Conservation (phyloP, 2,888 invertebrate genomes). For the Conops quadrifasciatus region DNA sequence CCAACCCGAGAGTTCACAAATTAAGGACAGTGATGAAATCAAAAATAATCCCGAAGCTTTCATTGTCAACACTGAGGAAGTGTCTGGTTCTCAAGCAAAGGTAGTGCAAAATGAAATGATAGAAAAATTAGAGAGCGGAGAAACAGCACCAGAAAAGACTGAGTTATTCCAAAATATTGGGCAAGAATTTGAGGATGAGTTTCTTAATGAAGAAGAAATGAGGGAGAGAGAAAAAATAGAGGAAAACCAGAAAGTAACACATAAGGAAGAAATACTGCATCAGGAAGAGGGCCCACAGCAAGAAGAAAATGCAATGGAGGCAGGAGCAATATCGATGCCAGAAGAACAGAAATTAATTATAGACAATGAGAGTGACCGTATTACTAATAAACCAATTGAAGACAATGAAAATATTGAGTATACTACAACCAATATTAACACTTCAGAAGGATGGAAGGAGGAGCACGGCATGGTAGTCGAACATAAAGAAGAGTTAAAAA, state of each 20-base stretch:
- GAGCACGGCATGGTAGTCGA: neutral
- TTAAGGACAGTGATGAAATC: neutral
- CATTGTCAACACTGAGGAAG: neutral
- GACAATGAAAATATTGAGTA: neutral
- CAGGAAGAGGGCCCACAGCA: slow-evolving; percentile 4
- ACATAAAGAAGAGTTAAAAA: neutral
- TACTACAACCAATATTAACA: neutral
- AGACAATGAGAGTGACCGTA: neutral
- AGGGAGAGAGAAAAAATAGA: slow-evolving; percentile 15
- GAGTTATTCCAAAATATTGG: neutral
- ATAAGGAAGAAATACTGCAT: slow-evolving; percentile 14
- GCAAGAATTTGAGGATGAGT: neutral
- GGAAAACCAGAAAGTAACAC: slow-evolving; percentile 14
- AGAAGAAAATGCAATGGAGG: slow-evolving; percentile 17
- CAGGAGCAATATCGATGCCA: neutral
- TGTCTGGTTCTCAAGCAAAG: neutral
- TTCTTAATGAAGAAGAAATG: slow-evolving; percentile 2
- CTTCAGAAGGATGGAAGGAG: neutral
- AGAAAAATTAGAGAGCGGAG: neutral
- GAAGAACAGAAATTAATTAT: neutral
- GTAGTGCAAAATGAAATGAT: neutral
- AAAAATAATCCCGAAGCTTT: neutral
- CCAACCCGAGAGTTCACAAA: neutral
- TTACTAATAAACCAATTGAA: neutral
- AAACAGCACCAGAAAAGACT: slow-evolving; percentile 8